Evolutionary conservation across 2,113 vertebrate genomes (phyloP).

Genomic region (Tyrannus savana): DNA sequence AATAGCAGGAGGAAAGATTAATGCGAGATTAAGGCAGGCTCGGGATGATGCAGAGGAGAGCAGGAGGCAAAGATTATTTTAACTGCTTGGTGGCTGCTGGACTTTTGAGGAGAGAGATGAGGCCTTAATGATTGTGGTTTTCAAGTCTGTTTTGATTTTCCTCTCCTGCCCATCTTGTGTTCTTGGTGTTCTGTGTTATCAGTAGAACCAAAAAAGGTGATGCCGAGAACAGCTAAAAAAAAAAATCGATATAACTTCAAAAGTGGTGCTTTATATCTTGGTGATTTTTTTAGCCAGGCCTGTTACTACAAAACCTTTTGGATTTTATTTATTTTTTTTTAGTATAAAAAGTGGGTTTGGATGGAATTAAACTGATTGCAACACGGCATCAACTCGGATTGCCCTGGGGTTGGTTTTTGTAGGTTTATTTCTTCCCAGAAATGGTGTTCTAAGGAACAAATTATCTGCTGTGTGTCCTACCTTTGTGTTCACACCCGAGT

Average conservation of each 20-base stretch:
- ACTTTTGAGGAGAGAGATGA: not conserved
- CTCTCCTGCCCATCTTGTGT: fast-evolving
- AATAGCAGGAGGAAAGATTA: not conserved
- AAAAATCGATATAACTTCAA: fast-evolving
- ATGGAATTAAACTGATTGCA: not conserved
- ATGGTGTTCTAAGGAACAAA: not conserved
- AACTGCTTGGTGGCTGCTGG: not conserved
- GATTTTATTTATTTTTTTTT: not conserved
- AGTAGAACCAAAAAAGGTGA: not conserved
- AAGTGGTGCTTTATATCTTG: not conserved
- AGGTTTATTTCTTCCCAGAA: not conserved
- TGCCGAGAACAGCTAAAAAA: not conserved
- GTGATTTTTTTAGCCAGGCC: not conserved
- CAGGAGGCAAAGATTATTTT: not conserved
- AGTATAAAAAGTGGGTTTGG: not conserved
- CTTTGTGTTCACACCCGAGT: fast-evolving
- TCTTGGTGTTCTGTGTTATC: not conserved
- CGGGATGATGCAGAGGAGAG: not conserved
- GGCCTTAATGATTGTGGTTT: not conserved
- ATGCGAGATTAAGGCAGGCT: not conserved
- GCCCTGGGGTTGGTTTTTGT: not conserved
- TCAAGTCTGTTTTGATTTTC: not conserved
- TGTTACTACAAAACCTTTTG: fast-evolving
- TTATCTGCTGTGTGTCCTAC: fast-evolving
- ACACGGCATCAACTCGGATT: fast-evolving